Percentiles rank a stretch among this genome's conserved stretches.
phyloP scores from a whole-genome alignment of 2,797 vertebrate genomes.

The Notolabrus celidotus region DNA sequence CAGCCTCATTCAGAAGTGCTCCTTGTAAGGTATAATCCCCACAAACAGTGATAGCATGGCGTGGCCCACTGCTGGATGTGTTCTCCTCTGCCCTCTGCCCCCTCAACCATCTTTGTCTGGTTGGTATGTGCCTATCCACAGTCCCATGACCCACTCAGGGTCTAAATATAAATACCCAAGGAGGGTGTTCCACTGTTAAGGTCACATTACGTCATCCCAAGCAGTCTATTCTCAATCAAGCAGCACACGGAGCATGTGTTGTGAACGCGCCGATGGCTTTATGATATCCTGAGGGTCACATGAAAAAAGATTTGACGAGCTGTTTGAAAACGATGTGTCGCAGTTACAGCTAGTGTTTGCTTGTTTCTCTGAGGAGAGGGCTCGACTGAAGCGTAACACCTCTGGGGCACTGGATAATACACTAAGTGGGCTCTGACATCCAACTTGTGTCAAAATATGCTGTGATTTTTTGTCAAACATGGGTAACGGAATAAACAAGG shows the following conservation, averaged over 20 bases:
- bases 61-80: conserved; percentile 13
- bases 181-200: conserved; percentile 48
- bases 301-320: not conserved
- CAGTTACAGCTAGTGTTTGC: not conserved
- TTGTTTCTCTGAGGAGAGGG: not conserved
- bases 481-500: conserved; percentile 84
- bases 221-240: conserved; percentile 39
- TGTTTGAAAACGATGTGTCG: conserved; percentile 13
- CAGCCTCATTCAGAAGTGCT: conserved; percentile 7
- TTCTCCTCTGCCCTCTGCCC: conserved; percentile 45
- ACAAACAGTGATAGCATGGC: conserved; percentile 29
- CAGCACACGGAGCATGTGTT: not conserved
- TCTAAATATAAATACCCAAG: conserved; percentile 74
- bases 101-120: conserved; percentile 70
- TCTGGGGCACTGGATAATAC: not conserved
- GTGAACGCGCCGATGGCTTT: conserved; percentile 26
- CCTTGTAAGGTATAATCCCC: conserved; percentile 47
- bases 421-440: not conserved
- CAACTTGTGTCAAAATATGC: not conserved
- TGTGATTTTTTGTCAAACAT: conserved; percentile 46
- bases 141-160: conserved; percentile 61
- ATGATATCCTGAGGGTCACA: conserved; percentile 30
- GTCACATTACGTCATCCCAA: conserved; percentile 72
- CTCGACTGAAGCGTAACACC: not conserved
- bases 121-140: conserved; percentile 61